These are phyloP conservation scores for Drosophila pullipes DNA, from an alignment of 2,888 invertebrate genomes.

Conservation along the genomic window DNA sequence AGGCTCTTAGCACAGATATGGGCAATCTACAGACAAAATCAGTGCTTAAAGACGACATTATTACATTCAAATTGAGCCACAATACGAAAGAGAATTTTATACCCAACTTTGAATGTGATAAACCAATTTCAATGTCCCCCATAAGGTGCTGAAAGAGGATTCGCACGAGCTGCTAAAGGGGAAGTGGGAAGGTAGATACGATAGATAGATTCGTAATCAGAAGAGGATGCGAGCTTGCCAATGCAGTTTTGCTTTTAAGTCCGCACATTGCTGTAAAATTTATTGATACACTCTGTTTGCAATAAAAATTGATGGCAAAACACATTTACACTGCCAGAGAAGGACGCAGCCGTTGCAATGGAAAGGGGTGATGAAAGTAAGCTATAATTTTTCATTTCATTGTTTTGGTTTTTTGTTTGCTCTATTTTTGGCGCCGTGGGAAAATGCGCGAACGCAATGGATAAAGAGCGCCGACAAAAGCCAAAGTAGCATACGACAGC, in stretches of 20 bases:
- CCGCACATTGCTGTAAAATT: constrained; percentile 71
- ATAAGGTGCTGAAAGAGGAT: constrained; percentile 40
- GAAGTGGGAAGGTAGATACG: neutral
- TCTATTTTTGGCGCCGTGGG: constrained; percentile 41
- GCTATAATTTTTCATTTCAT: constrained; percentile 80
- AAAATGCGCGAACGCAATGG: constrained; percentile 62
- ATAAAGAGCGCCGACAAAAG: constrained; percentile 53
- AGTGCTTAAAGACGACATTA: constrained; percentile 12
- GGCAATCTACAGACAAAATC: constrained; percentile 19
- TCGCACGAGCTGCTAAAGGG: neutral
- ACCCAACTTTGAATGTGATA: constrained; percentile 49
- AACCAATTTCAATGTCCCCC: constrained; percentile 55
- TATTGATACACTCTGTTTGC: constrained; percentile 79
- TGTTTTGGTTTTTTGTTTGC: constrained; percentile 60
- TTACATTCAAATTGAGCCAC: constrained; percentile 41
- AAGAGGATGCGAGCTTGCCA: constrained; percentile 9
- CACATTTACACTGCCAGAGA: constrained; percentile 61
- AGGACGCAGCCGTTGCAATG: constrained; percentile 3
- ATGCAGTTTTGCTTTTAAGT: constrained; percentile 67
- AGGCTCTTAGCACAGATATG: constrained; percentile 16
- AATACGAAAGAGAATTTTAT: constrained; percentile 47
- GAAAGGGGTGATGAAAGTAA: constrained; percentile 22
- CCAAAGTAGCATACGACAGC: constrained; percentile 57
- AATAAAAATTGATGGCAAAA: constrained; percentile 80
- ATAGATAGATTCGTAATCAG: neutral